Percentiles rank a stretch among this genome's conserved stretches.
Conservation (phyloP, 1,140 invertebrate species). For the Alviniconcha marisindica region DNA sequence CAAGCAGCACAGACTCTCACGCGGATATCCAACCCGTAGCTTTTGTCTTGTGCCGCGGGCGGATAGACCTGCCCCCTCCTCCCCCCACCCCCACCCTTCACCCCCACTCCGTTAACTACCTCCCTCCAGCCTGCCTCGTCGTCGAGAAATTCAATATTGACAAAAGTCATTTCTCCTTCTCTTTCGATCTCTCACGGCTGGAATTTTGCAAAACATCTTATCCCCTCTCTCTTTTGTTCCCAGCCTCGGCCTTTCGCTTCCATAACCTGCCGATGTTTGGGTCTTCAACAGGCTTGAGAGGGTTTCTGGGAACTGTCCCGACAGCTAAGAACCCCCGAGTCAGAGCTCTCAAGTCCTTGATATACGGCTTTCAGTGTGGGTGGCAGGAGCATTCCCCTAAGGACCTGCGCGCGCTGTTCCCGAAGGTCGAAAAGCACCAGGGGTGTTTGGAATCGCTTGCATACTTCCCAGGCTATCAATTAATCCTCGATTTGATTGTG, state of each 20-base stretch:
- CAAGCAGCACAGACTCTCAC: background rate
- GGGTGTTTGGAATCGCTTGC: too few relatives aligned
- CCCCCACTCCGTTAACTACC: background rate
- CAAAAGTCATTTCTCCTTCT: slow-evolving; percentile 23
- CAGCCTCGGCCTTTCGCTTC: background rate
- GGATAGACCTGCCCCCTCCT: background rate
- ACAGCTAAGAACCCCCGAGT: slow-evolving; percentile 11
- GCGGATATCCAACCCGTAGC: background rate
- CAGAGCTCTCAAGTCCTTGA: background rate
- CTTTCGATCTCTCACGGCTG: background rate
- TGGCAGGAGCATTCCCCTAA: background rate
- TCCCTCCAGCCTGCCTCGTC: background rate
- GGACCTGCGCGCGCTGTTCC: background rate
- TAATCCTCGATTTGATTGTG: too few relatives aligned
- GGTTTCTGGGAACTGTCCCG: background rate
- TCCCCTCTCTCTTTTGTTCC: slow-evolving; percentile 1
- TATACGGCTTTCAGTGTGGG: background rate
- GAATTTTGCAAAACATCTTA: slow-evolving; percentile 15
- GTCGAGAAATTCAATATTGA: slow-evolving; percentile 15
- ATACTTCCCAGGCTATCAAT: too few relatives aligned
- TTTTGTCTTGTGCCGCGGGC: background rate
- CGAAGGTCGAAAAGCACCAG: background rate
- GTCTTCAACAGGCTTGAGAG: background rate
- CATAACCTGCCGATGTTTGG: background rate
- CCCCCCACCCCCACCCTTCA: background rate